Base-by-base conservation (phyloP, 2,797 vertebrate genomes). In the Pseudochirops corinnae region DNA sequence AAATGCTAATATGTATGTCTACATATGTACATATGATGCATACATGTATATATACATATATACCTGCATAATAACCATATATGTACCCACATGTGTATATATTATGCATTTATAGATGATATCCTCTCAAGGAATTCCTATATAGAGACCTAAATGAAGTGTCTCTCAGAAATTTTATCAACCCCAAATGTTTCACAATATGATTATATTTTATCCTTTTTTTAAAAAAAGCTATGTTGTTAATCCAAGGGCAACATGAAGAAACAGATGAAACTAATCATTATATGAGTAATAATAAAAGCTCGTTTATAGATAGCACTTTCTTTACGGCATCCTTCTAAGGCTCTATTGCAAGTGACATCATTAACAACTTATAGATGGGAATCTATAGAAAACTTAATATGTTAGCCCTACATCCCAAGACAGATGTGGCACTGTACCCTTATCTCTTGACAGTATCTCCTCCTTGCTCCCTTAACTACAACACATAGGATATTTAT, bases 111-210 rank as follows among this genome's bases (percentile, higher is more conserved):
- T 39, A 24, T 39, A 82, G 14, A 46, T 24, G 1, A 39, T 50
- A 50, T 46, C 21, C 58, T 92, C 67, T n/a, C 5, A 14, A 94
- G 39, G 31, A 92, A 53, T 26, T 33, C 6, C 2, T 14, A 10
- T 92, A 94, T 58, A 55, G 33, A 92, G 91, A 21, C 50, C 28
- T 55, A 4, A 31, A 7, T 50, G 93, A 56, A 90, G 90, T 74
- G n/a, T 87, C 56, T 91, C 0, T 93, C 96, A 74, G 50, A 92
- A 95, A 94, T 91, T 93, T 7, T 52, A n/a, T 53, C n/a, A 39
- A 14, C 4, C 3, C 7, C 33, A 26, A 56, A 46, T 9, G 24
- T 92, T 87, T 87, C 28, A 29, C 6, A n/a, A 87, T n/a, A 55
- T 92, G 57, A 96, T 82, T 56, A 18, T 58, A 55, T 92, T 50